These are phyloP conservation scores for Fragariocoptes setiger DNA, from an alignment of 1,140 invertebrate genomes.

Conservation along the genomic window DNA sequence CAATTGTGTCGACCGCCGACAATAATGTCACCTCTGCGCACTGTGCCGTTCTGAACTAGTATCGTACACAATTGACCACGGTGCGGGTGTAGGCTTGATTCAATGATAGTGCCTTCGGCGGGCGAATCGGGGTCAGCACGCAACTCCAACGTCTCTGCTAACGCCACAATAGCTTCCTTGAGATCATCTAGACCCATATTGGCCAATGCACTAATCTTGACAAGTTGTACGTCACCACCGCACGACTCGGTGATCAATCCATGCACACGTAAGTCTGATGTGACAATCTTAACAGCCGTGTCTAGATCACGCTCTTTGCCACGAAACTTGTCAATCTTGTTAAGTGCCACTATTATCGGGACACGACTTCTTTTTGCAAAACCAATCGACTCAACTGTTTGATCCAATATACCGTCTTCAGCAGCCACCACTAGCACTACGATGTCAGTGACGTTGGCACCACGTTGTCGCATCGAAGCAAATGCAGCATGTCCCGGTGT, in stretches of 20 bases:
- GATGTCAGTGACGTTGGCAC: slow-evolving; percentile 70
- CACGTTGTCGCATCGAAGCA: slow-evolving; percentile 54
- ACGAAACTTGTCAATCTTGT: slow-evolving; percentile 79
- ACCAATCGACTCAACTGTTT: slow-evolving; percentile 36
- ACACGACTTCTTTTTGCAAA: slow-evolving; percentile 32
- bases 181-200: slow-evolving; percentile 13
- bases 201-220: slow-evolving; percentile 59
- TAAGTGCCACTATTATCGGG: slow-evolving; percentile 87
- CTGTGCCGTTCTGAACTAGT: slow-evolving; percentile 55
- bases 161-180: slow-evolving; percentile 36
- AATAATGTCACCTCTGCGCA: slow-evolving; percentile 43
- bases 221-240: slow-evolving; percentile 67
- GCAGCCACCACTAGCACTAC: slow-evolving; percentile 87
- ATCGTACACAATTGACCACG: slow-evolving; percentile 50
- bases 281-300: slow-evolving; percentile 23
- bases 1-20: slow-evolving; percentile 36
- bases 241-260: slow-evolving; percentile 52
- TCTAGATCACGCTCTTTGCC: slow-evolving; percentile 26
- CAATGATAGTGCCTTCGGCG: slow-evolving; percentile 64
- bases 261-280: slow-evolving; percentile 32
- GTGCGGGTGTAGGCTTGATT: slow-evolving; percentile 37
- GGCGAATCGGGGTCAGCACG: slow-evolving; percentile 37
- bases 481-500: slow-evolving; percentile 99
- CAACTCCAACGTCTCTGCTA: slow-evolving; percentile 62
- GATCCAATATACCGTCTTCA: slow-evolving; percentile 94